These are phyloP conservation scores for Haemorhous mexicanus DNA, from an alignment of 2,113 vertebrate species.

Conservation along the genomic window DNA sequence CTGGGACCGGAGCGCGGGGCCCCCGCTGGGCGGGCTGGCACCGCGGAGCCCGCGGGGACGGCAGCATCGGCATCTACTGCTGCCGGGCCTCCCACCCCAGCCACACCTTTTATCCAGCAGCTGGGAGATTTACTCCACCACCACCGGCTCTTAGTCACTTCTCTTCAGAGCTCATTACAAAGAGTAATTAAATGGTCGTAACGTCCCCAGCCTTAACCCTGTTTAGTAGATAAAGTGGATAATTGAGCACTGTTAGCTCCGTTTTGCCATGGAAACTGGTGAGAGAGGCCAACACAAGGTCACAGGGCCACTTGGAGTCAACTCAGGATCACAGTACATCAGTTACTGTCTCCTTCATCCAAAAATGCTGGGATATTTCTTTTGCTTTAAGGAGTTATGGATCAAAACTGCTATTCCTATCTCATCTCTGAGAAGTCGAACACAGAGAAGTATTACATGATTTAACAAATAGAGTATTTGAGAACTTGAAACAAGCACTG, in stretches of 20 bases:
- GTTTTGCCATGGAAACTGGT: slow-evolving; percentile 20
- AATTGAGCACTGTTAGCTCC: slow-evolving; percentile 27
- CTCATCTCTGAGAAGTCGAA: not conserved
- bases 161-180: slow-evolving; percentile 45
- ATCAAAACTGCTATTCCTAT: not conserved
- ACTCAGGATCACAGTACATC: not conserved
- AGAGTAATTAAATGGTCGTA: slow-evolving; percentile 31
- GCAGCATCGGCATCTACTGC: not conserved
- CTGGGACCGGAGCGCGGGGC: not conserved
- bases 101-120: not conserved
- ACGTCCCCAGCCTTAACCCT: not conserved
- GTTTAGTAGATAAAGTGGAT: slow-evolving; percentile 33
- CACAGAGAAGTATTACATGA: not conserved
- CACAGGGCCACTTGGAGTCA: not conserved
- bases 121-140: not conserved
- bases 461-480: not conserved
- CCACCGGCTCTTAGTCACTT: not conserved
- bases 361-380: not conserved
- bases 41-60: not conserved
- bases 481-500: not conserved
- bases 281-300: not conserved
- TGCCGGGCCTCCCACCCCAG: not conserved
- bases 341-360: not conserved
- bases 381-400: not conserved
- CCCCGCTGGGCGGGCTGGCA: not conserved